Base-by-base conservation (phyloP, 1,140 invertebrate species). In the Onthophagus taurus region DNA sequence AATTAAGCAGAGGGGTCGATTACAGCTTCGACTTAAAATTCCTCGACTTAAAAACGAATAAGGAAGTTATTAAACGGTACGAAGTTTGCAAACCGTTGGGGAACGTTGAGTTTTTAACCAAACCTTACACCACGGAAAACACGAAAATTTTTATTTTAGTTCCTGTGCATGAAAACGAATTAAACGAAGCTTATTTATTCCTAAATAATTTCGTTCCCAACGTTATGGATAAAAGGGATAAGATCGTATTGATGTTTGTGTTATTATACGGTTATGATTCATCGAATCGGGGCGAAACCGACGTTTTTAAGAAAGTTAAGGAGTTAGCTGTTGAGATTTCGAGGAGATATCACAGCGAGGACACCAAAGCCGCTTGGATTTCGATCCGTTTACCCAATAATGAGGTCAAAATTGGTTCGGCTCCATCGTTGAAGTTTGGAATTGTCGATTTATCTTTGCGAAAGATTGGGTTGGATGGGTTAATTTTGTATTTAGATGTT, bases 61-160 rank as follows among this genome's bases (percentile, higher is more conserved):
- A 54, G 41, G 58, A 63, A 57, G 36, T 69, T 4, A 57, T 52
- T 1, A 73, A 72, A 51, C 63, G 72, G 51, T 63, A 82, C 38
- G 75, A 87, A 70, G 72, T 81, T 20, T 77, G 80, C 35, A 83
- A 92, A 52, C 82, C 86, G 1, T 63, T 95, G 31, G 84, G 85
- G 16, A 78, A 83, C 57, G 80, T 89, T 3, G 86, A 94, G 66
- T 77, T 93, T 29, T 71, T 93, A 6, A 77, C 84, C 3, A 83
- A 89, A 58, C 88, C 90, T 2, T 94, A 92, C 65, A 89, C 94
- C 2, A 95, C 87, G 0, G 91, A 95, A 72, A 89, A 82, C 58
- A 78, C 80, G 2, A 67, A 83, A 50, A 76, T 95, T 2, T 78
- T 81, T 51, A 67, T 94, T 41, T 60, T 94, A 45, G 55, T 94